phyloP scores from a whole-genome alignment of 2,113 vertebrate species.

The Meleagris gallopavo region DNA sequence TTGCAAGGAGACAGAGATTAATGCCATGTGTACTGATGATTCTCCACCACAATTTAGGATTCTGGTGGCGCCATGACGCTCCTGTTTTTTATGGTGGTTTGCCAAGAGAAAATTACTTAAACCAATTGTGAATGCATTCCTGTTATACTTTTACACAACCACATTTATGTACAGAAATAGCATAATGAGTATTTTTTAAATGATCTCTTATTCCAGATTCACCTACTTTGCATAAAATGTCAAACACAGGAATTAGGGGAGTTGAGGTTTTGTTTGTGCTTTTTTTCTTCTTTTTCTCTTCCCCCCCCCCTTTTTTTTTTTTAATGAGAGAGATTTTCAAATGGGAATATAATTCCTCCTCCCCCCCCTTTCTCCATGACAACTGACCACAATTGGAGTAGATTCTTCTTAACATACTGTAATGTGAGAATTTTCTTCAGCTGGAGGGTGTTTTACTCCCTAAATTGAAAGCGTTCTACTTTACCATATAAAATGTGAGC shows the following conservation, averaged over 20 bases:
- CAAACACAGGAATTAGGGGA: slow-evolving; percentile 45
- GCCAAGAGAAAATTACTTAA: slow-evolving; percentile 91
- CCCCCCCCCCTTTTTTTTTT: accelerated
- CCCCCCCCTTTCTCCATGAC: slow-evolving; percentile 68
- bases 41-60: slow-evolving; percentile 91
- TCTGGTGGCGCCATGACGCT: slow-evolving; percentile 94
- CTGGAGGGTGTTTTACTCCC: slow-evolving; percentile 81
- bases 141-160: slow-evolving; percentile 82
- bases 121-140: slow-evolving; percentile 89
- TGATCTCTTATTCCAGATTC: slow-evolving; percentile 79
- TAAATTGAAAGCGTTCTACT: slow-evolving; percentile 81
- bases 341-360: slow-evolving; percentile 64
- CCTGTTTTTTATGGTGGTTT: slow-evolving; percentile 88
- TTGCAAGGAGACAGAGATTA: slow-evolving; percentile 90
- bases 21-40: slow-evolving; percentile 92
- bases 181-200: slow-evolving; percentile 84
- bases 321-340: slow-evolving; percentile 71
- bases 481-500: slow-evolving; percentile 38
- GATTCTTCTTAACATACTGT: slow-evolving; percentile 79
- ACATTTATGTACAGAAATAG: slow-evolving; percentile 83
- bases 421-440: slow-evolving; percentile 86
- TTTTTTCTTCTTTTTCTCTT: not conserved
- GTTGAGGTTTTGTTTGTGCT: slow-evolving; percentile 9
- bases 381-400: slow-evolving; percentile 84
- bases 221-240: slow-evolving; percentile 79